Evolutionary conservation across 2,888 invertebrate species (phyloP).

Genomic region (Hemicrepidius hirtus): DNA sequence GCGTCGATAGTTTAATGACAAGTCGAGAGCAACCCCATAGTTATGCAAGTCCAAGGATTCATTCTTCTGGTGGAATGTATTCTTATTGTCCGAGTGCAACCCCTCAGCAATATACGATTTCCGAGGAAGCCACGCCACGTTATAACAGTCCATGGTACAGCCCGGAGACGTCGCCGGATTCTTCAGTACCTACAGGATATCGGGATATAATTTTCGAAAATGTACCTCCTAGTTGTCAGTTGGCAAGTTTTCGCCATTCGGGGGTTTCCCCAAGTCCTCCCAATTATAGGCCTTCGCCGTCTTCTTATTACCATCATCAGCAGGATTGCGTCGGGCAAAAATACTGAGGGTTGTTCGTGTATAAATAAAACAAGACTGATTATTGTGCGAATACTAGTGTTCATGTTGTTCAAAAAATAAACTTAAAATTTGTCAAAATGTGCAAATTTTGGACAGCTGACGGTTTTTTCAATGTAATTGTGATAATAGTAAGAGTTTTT

Average conservation of each 20-base stretch:
- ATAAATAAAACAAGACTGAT: conserved; percentile 63
- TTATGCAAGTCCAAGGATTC: conserved; percentile 68
- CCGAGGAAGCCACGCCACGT: conserved; percentile 68
- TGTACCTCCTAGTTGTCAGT: conserved; percentile 71
- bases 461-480: conserved; percentile 59
- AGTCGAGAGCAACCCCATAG: conserved; percentile 67
- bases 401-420: conserved; percentile 24
- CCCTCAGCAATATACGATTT: conserved; percentile 67
- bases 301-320: conserved; percentile 77
- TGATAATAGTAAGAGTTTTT: conserved; percentile 55
- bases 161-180: conserved; percentile 72
- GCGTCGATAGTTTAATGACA: conserved; percentile 79
- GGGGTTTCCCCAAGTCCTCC: conserved; percentile 74
- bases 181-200: conserved; percentile 61
- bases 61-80: conserved; percentile 75
- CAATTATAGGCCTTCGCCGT: conserved; percentile 73
- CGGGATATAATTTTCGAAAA: conserved; percentile 70
- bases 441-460: conserved; percentile 52
- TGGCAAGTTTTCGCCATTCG: conserved; percentile 71
- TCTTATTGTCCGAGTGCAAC: conserved; percentile 73
- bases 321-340: conserved; percentile 77
- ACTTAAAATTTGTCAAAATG: neutral
- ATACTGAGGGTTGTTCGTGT: conserved; percentile 63
- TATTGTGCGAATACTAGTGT: conserved; percentile 36
- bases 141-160: conserved; percentile 75